Conservation (phyloP, 2,797 vertebrate species). For the Tympanoctomys barrerae region DNA sequence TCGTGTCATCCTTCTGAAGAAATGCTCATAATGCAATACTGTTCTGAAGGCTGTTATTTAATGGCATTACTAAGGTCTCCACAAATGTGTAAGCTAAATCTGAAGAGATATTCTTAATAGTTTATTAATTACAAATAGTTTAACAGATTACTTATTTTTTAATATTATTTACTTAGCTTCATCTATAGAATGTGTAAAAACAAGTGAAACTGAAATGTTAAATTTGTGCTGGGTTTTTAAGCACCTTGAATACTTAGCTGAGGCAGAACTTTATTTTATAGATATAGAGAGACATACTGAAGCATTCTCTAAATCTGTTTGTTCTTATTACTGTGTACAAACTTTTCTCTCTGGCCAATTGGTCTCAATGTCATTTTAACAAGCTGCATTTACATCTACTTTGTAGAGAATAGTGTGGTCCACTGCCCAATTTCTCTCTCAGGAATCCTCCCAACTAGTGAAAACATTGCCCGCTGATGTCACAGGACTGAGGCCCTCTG, state of each 20-base stretch:
- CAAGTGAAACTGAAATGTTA: background rate
- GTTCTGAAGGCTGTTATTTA: background rate
- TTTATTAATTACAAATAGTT: slow-evolving; percentile 26
- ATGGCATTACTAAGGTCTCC: background rate
- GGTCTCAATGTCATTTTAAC: background rate
- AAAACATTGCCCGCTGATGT: background rate
- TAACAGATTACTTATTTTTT: slow-evolving; percentile 2
- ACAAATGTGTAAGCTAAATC: background rate
- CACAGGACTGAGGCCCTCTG: background rate
- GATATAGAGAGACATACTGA: background rate
- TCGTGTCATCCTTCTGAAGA: background rate
- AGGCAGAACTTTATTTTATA: background rate
- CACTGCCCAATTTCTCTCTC: background rate
- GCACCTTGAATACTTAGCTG: background rate
- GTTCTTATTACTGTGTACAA: background rate
- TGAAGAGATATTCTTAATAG: background rate
- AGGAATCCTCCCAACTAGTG: background rate
- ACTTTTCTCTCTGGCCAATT: background rate
- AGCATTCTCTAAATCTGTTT: background rate
- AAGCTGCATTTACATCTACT: background rate
- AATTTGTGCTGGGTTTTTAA: background rate
- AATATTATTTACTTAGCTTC: slow-evolving; percentile 11
- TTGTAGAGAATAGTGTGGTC: background rate
- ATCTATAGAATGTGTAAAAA: background rate
- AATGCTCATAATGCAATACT: background rate